These are phyloP conservation scores for Epinephelus awoara DNA, from an alignment of 2,797 vertebrate species.

Conservation along the genomic window DNA sequence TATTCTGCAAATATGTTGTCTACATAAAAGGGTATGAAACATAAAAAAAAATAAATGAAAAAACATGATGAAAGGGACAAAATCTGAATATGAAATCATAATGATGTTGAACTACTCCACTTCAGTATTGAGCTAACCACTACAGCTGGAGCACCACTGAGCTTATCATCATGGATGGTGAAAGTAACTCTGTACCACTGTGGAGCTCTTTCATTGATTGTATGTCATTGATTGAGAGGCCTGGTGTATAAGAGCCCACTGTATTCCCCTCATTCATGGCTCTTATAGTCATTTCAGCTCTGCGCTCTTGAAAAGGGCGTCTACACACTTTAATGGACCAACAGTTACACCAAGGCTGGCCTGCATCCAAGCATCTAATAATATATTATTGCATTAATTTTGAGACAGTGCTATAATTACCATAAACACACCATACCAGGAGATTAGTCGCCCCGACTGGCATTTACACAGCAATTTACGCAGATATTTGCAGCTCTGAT, in stretches of 20 bases:
- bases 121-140: not conserved
- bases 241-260: not conserved
- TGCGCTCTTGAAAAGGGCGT: conserved; percentile 3
- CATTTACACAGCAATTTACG: conserved; percentile 44
- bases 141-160: conserved; percentile 1
- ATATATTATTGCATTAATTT: conserved; percentile 42
- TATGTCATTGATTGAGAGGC: conserved; percentile 9
- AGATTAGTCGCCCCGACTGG: conserved; percentile 27
- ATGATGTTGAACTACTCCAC: not conserved
- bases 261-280: conserved; percentile 1
- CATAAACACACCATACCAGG: conserved; percentile 38
- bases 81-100: not conserved
- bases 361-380: conserved; percentile 19
- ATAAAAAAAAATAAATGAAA: not conserved
- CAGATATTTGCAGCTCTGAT: conserved; percentile 10
- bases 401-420: conserved; percentile 44
- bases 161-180: not conserved
- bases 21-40: not conserved
- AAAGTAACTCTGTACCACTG: not conserved
- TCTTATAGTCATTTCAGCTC: conserved; percentile 8
- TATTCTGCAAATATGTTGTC: not conserved
- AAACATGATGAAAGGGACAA: no score
- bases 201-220: conserved; percentile 12
- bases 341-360: conserved; percentile 40
- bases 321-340: conserved; percentile 33